phyloP scores from a whole-genome alignment of 2,797 vertebrate species.

The Phataginus tetradactyla region DNA sequence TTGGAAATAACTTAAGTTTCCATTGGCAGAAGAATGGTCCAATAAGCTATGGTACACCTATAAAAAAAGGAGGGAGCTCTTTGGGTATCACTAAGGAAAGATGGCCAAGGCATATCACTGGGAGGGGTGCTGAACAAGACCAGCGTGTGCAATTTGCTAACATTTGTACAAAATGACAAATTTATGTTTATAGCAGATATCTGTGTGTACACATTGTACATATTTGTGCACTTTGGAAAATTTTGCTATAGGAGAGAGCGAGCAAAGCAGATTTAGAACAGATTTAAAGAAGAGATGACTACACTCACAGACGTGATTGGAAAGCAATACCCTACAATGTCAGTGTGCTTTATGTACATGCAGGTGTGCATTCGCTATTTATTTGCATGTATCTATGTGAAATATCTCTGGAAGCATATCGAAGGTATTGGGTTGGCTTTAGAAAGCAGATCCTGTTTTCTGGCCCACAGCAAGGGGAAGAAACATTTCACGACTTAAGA shows the following conservation, averaged over 20 bases:
- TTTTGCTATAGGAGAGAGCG: not conserved
- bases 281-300: not conserved
- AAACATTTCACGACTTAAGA: not conserved
- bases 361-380: accelerated
- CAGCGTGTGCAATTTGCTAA: too few relatives aligned
- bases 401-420: not conserved
- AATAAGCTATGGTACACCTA: accelerated
- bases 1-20: not conserved
- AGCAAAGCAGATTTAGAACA: not conserved
- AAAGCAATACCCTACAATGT: not conserved
- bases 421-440: not conserved
- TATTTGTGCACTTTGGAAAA: not conserved
- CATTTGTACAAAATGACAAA: too few relatives aligned
- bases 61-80: not conserved
- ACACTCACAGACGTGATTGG: not conserved
- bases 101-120: too few relatives aligned
- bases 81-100: accelerated
- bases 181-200: not conserved
- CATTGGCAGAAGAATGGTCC: accelerated
- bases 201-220: not conserved
- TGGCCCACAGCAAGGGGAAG: not conserved
- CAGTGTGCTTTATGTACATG: accelerated
- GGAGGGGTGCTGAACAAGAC: not conserved
- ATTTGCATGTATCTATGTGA: accelerated
- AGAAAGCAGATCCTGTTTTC: not conserved